Percentiles rank a stretch among this genome's conserved stretches.
Conservation (phyloP, 2,113 vertebrate species). For the Cavia aperea region DNA sequence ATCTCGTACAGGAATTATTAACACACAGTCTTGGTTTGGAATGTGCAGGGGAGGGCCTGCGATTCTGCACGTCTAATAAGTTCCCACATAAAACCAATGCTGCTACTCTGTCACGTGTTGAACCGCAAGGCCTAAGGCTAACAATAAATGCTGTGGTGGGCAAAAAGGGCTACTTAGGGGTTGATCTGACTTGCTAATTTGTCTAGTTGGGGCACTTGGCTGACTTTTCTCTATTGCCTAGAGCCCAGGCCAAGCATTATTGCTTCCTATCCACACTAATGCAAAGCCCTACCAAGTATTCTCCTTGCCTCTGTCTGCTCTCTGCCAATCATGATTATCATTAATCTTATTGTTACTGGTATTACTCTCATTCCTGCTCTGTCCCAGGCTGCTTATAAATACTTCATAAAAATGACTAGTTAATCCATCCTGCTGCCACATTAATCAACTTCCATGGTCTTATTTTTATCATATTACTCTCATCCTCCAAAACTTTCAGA, state of each 20-base stretch:
- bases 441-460: background rate
- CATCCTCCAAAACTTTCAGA: background rate
- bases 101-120: background rate
- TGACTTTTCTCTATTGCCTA: background rate
- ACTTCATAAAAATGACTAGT: background rate
- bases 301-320: background rate
- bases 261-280: background rate
- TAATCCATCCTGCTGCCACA: background rate
- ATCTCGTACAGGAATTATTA: background rate
- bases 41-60: background rate
- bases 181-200: constrained; percentile 24
- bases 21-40: constrained; percentile 3
- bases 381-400: background rate
- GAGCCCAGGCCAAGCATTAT: background rate
- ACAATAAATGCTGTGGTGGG: background rate
- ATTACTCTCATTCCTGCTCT: background rate
- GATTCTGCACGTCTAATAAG: constrained; percentile 3
- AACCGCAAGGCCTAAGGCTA: background rate
- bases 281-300: background rate
- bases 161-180: background rate
- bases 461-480: background rate
- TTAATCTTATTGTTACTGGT: background rate
- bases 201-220: background rate
- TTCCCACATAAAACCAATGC: background rate
- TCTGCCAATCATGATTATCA: background rate